Evolutionary conservation across 2,113 vertebrate species (phyloP), one percentile per base, ranked within the genome.

Genomic region (Taxidea taxus): DNA sequence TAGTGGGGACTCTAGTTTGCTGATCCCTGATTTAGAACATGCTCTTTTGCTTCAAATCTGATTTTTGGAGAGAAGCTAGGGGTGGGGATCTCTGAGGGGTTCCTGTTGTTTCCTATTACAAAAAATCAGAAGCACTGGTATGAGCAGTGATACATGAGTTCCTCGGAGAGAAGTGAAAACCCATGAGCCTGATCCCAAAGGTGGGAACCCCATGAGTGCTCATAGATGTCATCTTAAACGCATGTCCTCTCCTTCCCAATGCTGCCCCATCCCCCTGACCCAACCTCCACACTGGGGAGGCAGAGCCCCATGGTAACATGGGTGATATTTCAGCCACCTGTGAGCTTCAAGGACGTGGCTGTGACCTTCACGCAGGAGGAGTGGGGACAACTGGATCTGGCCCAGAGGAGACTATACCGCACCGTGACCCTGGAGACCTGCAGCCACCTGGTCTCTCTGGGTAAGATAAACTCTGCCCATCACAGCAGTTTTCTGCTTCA

Each of bases 341-440:
- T 93, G 56, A 68, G 56, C 90, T 51, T 93, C 6, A 62, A 51
- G 54, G 56, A 75, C 0, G 47, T 93, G 96, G 54, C 94, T 56
- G 56, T 95, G 62, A 86, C 62, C 85, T 81, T 95, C 86, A 95
- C 70, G 0, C 42, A 1, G 16, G 86, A 81, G 34, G 74, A 93
- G 27, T 90, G 96, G 90, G 31, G 34, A 23, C 77, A 23, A 9
- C 56, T 90, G 81, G 74, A 90, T 66, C 34, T 14, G 3, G 39
- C 91, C 81, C 94, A 95, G 90, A 97, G 81, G 60, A 66, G 1
- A 13, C 81, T 90, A 39, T 93, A 85, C 37, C 21, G 0, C 0
- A 74, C 54, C 0, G 58, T 87, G 56, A 86, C 42, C 29, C 56
- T 93, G 18, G 66, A 93, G 87, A 82, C 91, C 29, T 87, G 74